Percentiles rank a stretch among this genome's conserved stretches.
Evolutionary conservation across 2,888 invertebrate species (phyloP).

Genomic region (Yponomeuta cagnagella): DNA sequence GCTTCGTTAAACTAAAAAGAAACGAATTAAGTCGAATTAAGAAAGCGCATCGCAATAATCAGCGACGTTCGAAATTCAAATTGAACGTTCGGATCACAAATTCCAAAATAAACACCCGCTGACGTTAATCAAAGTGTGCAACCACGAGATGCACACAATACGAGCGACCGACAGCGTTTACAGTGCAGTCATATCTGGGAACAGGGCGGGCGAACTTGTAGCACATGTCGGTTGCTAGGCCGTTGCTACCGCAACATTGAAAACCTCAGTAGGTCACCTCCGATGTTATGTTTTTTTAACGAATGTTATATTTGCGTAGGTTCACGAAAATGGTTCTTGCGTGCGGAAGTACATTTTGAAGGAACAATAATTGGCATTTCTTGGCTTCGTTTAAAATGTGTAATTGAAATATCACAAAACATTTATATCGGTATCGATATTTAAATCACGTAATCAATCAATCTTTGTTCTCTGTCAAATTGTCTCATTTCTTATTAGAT

Average conservation of each 20-base stretch:
- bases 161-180: slow-evolving; percentile 10
- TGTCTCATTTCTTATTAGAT: too few relatives aligned
- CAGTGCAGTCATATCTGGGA: slow-evolving; percentile 31
- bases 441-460: too few relatives aligned
- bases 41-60: neutral
- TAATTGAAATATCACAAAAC: too few relatives aligned
- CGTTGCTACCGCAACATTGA: slow-evolving; percentile 28
- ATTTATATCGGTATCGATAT: too few relatives aligned
- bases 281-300: neutral
- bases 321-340: too few relatives aligned
- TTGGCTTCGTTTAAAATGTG: too few relatives aligned
- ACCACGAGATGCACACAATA: slow-evolving; percentile 11
- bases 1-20: too few relatives aligned
- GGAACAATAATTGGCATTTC: too few relatives aligned
- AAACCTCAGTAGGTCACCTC: neutral
- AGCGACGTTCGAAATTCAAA: neutral
- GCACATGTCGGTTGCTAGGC: slow-evolving; percentile 29
- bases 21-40: slow-evolving; percentile 17
- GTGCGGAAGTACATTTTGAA: too few relatives aligned
- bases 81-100: neutral
- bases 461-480: too few relatives aligned
- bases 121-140: slow-evolving; percentile 15
- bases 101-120: slow-evolving; percentile 7
- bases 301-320: too few relatives aligned
- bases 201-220: slow-evolving; percentile 29